These are phyloP conservation scores for Bergia sp. DNA, from an alignment of 92 coral and sea anemone genomes.

Conservation along the genomic window DNA sequence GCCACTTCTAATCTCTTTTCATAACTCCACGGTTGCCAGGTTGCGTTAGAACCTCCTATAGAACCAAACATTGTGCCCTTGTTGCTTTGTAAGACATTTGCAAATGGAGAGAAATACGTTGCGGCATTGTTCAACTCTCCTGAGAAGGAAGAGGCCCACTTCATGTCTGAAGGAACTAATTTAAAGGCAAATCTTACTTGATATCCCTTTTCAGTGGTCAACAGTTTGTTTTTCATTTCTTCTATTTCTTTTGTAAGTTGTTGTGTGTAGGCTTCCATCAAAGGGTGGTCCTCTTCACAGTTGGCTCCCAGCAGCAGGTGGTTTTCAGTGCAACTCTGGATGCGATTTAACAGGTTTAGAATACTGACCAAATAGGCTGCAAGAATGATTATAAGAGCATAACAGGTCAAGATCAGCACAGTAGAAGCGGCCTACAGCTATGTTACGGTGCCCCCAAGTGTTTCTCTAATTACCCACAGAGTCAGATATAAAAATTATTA, in stretches of 20 bases:
- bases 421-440: conserved; percentile 21
- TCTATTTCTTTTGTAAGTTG: conserved; percentile 64
- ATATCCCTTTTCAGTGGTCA: conserved; percentile 34
- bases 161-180: conserved; percentile 69
- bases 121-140: conserved; percentile 77
- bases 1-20: conserved; percentile 59
- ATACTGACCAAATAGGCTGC: conserved; percentile 71
- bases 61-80: conserved; percentile 55
- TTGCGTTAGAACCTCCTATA: conserved; percentile 55
- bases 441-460: conserved; percentile 24
- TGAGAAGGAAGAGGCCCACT: conserved; percentile 67
- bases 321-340: conserved; percentile 71
- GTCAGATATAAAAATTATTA: too few species aligned
- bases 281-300: conserved; percentile 67
- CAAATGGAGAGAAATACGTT: conserved; percentile 72
- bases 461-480: too few species aligned
- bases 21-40: conserved; percentile 80
- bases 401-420: conserved; percentile 44
- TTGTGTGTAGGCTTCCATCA: conserved; percentile 56
- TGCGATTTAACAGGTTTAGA: conserved; percentile 63
- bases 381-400: conserved; percentile 24
- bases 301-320: conserved; percentile 69
- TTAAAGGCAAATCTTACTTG: conserved; percentile 59
- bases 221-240: conserved; percentile 43
- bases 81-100: conserved; percentile 56